phyloP scores from a whole-genome alignment of 2,797 vertebrate genomes.

The Leptoclinus maculatus region DNA sequence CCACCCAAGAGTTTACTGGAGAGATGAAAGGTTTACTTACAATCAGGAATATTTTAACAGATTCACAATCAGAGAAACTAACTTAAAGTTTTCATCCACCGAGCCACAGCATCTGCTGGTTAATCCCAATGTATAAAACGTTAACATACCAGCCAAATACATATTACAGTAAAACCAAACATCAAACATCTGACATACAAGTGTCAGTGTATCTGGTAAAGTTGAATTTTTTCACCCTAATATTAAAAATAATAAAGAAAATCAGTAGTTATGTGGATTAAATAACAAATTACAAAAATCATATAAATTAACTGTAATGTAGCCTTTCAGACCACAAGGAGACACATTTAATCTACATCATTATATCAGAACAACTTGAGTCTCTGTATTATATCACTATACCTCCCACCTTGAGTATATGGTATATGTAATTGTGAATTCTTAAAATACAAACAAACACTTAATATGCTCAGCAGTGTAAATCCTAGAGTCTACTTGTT shows the following conservation, averaged over 20 bases:
- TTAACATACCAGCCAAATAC: neutral
- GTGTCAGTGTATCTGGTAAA: neutral
- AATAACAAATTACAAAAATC: neutral
- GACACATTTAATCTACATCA: neutral
- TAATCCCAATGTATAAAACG: neutral
- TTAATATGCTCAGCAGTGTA: neutral
- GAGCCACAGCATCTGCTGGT: neutral
- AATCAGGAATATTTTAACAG: neutral
- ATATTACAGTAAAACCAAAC: neutral
- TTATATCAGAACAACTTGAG: neutral
- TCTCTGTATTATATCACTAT: neutral
- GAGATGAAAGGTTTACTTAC: constrained; percentile 48
- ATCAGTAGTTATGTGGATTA: neutral
- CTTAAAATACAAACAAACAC: neutral
- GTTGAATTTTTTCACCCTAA: no score
- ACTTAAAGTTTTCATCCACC: neutral
- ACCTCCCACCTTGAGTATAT: neutral
- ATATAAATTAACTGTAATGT: neutral
- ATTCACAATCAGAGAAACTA: neutral
- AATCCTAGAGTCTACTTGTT: neutral
- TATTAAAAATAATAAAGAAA: neutral
- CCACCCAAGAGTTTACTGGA: constrained; percentile 96
- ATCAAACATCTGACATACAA: neutral
- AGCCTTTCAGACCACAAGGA: neutral
- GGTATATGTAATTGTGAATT: neutral